phyloP scores from a whole-genome alignment of 1,140 invertebrate species.

The Charaxes varanes region DNA sequence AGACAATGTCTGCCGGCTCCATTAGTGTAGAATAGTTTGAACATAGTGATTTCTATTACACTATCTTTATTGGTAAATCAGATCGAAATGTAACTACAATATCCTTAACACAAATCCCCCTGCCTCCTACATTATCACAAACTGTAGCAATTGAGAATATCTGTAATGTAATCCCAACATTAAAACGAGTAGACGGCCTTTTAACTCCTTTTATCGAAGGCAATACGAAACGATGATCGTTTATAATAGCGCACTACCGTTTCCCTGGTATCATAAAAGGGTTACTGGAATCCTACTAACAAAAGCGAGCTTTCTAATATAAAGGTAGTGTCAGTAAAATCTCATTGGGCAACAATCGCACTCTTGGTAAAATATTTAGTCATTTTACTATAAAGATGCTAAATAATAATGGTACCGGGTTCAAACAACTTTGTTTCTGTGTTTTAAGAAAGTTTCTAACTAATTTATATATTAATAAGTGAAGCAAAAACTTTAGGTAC shows the following conservation, averaged over 20 bases:
- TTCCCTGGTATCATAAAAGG: constrained; percentile 17
- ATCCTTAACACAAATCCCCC: not conserved
- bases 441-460: too few relatives aligned
- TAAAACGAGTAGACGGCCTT: constrained; percentile 20
- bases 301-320: constrained; percentile 25
- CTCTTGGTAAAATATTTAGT: constrained; percentile 9
- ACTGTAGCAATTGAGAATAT: constrained; percentile 13
- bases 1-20: too few relatives aligned
- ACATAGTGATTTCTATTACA: too few relatives aligned
- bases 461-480: too few relatives aligned
- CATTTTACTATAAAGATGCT: too few relatives aligned
- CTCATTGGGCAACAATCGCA: constrained; percentile 8
- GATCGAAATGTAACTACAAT: not conserved
- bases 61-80: constrained; percentile 1
- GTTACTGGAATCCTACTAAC: constrained; percentile 16
- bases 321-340: constrained; percentile 11
- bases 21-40: too few relatives aligned
- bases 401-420: too few relatives aligned
- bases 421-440: too few relatives aligned
- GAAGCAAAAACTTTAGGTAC: too few relatives aligned
- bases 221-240: constrained; percentile 16
- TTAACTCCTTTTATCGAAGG: constrained; percentile 20
- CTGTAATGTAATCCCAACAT: constrained; percentile 17
- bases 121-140: constrained; percentile 8
- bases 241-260: constrained; percentile 20